Conservation (phyloP, 2,797 vertebrate species). For the Lepus townsendii region DNA sequence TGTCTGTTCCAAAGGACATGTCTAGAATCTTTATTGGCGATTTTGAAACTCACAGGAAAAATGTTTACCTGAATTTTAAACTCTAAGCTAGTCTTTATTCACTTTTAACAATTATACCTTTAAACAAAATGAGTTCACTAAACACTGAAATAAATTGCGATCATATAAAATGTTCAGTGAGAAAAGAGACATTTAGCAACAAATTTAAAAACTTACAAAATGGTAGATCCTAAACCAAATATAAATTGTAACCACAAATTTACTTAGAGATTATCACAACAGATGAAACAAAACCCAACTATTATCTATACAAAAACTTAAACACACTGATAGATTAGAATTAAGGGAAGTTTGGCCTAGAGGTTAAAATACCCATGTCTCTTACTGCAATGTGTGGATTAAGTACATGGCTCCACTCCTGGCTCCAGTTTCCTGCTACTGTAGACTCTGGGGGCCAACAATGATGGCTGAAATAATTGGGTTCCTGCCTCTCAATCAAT, state of each 20-base stretch:
- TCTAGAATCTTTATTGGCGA: not conserved
- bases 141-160: too few species aligned
- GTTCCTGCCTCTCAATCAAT: too few species aligned
- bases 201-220: not conserved
- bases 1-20: not conserved
- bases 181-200: not conserved
- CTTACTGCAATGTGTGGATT: too few species aligned
- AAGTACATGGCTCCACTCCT: too few species aligned
- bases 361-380: too few species aligned
- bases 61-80: not conserved
- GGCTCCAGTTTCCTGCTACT: too few species aligned
- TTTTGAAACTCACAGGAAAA: constrained; percentile 32
- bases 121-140: too few species aligned
- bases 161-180: too few species aligned
- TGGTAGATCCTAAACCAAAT: not conserved
- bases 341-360: too few species aligned
- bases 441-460: too few species aligned
- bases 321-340: not conserved
- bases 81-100: not conserved
- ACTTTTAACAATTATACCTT: not conserved
- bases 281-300: not conserved
- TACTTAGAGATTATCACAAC: not conserved
- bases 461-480: too few species aligned
- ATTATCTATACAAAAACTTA: not conserved
- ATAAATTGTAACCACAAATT: not conserved